phyloP scores from a whole-genome alignment of 2,888 invertebrate species.

The Orthosia cruda region DNA sequence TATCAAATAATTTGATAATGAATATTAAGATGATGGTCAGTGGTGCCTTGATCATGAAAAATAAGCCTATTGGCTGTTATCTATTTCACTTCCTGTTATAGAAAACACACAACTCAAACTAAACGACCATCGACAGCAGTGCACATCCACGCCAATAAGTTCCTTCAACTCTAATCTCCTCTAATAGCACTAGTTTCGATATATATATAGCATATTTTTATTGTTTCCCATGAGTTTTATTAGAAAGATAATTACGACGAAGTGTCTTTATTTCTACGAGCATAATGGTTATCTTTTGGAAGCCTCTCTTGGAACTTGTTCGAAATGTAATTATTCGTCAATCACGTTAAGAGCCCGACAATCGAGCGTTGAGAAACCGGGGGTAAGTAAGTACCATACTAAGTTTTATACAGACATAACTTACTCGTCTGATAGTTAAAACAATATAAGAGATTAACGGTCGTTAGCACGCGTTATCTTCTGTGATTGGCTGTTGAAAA shows the following conservation, averaged over 20 bases:
- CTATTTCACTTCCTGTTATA: neutral
- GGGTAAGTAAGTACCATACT: too few species aligned
- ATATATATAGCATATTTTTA: constrained; percentile 64
- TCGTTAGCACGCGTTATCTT: too few species aligned
- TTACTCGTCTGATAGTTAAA: too few species aligned
- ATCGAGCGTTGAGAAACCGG: too few species aligned
- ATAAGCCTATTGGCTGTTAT: neutral
- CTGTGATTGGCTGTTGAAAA: too few species aligned
- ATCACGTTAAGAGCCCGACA: too few species aligned
- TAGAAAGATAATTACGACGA: constrained; percentile 52
- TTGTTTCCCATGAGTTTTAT: constrained; percentile 44
- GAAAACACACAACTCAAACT: constrained; percentile 18
- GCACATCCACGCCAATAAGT: constrained; percentile 43
- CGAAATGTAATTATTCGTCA: too few species aligned
- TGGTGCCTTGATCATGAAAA: neutral
- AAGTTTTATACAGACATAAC: too few species aligned
- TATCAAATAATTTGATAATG: too few species aligned
- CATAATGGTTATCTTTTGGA: constrained; percentile 14
- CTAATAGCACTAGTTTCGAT: constrained; percentile 59
- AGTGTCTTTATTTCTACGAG: constrained; percentile 43
- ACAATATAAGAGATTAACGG: too few species aligned
- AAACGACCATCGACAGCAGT: constrained; percentile 13
- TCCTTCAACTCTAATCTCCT: constrained; percentile 46
- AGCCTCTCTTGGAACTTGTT: constrained; percentile 14
- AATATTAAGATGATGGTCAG: too few species aligned